Evolutionary conservation across 2,888 invertebrate genomes (phyloP), one percentile per base, ranked within the genome.

Genomic region (Calliopum simillimum): DNA sequence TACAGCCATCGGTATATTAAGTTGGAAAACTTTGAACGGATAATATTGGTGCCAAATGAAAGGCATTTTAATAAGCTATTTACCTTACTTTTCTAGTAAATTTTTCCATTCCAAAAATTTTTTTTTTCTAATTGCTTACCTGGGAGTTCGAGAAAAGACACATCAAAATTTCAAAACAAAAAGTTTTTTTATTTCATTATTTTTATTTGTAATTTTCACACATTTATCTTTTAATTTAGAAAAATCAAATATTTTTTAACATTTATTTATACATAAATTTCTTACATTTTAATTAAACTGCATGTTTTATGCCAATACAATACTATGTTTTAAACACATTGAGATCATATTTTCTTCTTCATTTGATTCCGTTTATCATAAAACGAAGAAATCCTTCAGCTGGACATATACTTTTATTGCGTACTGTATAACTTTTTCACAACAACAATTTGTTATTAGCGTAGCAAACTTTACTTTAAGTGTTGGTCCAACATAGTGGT

Each of bases 291-390:
- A n/a, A 33, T 51, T 64, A 33, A 14, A 25, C 51, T 53, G 4
- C 8, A 5, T 33, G 33, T 33, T 33, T 8, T 33, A 33, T 33
- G 53, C 12, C 41, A 64, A 13, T 25, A 13, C 19, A 19, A 51
- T 64, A 53, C 11, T 43, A 21, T 56, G 21, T 53, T 53, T 53
- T 43, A 16, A 59, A 44, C 59, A 59, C 59, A 59, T 59, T 43
- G 59, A 59, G 43, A 59, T 59, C 59, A n/a, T 19, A 21, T 53
- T 14, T 53, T 23, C 41, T 43, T 33, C 8, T 8, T 33, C 33
- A 33, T 33, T 33, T 6, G 33, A 33, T 33, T 33, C 8, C 33
- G 1, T 33, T 33, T 33, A 33, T 33, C 33, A 33, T 33, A 33
- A 8, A 33, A 33, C 33, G 33, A 33, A 8, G 33, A 33, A 33